Evolutionary conservation across 2,113 vertebrate species (phyloP), one percentile per base, ranked within the genome.

Genomic region (Colossoma macropomum): DNA sequence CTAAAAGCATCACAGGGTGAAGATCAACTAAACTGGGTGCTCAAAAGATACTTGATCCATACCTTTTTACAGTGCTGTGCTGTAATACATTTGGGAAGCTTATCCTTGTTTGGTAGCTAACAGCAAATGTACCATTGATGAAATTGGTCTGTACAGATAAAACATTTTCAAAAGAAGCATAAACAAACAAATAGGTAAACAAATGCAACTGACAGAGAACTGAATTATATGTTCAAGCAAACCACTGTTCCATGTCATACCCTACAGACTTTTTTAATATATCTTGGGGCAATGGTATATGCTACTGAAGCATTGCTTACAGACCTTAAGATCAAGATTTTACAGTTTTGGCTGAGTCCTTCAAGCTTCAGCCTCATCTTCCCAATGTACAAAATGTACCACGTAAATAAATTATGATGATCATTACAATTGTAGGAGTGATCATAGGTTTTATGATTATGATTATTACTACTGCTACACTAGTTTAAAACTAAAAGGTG

Each of bases 401-500:
- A 63, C 23, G 9, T 38, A 7, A 9, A 45, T 11, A 21, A 21
- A 21, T 10, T 17, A 68, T n/a, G 19, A 34, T 52, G 4, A 2
- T 13, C 16, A 1, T 21, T 68, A 32, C 19, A 34, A 21, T 17
- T 63, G 28, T 34, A 19, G 17, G 27, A 17, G 0, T 25, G 7
- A 3, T 2, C 1, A 48, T 28, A 8, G 52, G 34, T 3, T 3
- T 38, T 38, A n/a, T 50, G 0, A 27, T 32, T 1, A 56, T 16
- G 1, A 34, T 38, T 23, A 45, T 13, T 11, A 77, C 3, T n/a
- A 30, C n/a, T 38, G 56, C 3, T 25, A 32, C 30, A 72, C 11
- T n/a, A 34, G 69, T 38, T 63, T 72, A 50, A 41, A 65, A 56
- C 71, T 66, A 54, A 74, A 3, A 69, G 48, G 73, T 69, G 71